These are phyloP conservation scores for Sesia bembeciformis DNA, from an alignment of 2,888 invertebrate genomes.

Conservation along the genomic window DNA sequence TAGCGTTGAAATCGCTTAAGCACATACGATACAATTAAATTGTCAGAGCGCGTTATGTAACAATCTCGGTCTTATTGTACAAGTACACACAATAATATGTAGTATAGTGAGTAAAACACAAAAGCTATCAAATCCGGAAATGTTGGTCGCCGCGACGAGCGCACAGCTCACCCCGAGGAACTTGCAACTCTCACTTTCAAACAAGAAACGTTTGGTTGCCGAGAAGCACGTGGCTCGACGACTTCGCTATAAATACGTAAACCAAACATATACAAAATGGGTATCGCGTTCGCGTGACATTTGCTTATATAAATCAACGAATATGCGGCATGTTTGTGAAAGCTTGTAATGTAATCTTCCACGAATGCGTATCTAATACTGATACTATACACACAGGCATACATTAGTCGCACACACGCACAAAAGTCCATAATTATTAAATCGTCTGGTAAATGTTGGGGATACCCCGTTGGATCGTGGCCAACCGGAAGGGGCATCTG, in stretches of 20 bases:
- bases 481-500: constrained; percentile 64
- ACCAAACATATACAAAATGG: constrained; percentile 5
- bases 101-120: constrained; percentile 12
- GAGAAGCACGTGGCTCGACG: constrained; percentile 29
- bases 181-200: constrained; percentile 63
- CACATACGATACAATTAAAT: too few relatives aligned
- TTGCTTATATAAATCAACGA: constrained; percentile 18
- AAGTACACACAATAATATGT: too few relatives aligned
- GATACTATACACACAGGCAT: constrained; percentile 15
- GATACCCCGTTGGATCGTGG: constrained; percentile 63
- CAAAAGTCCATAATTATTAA: constrained; percentile 60
- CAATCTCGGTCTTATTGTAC: too few relatives aligned
- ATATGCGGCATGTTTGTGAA: constrained; percentile 13
- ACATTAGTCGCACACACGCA: neutral
- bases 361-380: constrained; percentile 29
- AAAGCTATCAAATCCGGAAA: constrained; percentile 24
- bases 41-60: too few relatives aligned
- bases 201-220: constrained; percentile 48
- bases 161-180: constrained; percentile 43
- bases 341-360: constrained; percentile 19
- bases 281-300: constrained; percentile 26
- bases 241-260: constrained; percentile 37
- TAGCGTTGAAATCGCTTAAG: too few relatives aligned
- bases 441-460: constrained; percentile 65
- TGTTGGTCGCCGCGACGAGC: constrained; percentile 36